phyloP scores from a whole-genome alignment of 1,140 invertebrate genomes.

The Psilanteris sp. region DNA sequence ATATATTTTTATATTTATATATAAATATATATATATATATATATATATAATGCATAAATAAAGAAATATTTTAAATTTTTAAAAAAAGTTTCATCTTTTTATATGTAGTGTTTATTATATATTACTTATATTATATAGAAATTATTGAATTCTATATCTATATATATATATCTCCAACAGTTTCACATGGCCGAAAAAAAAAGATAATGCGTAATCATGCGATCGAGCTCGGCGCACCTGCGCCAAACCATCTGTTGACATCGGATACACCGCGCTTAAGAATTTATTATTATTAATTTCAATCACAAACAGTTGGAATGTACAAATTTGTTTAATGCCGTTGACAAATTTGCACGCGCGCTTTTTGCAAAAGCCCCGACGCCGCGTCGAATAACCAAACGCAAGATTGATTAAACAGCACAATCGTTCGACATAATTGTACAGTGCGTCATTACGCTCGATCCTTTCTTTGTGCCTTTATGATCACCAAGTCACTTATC shows the following conservation, averaged over 20 bases:
- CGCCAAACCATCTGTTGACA: constrained; percentile 25
- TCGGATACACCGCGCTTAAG: no score
- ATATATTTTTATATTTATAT: no score
- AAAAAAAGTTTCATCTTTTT: no score
- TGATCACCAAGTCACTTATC: constrained; percentile 29
- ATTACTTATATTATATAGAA: no score
- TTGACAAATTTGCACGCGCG: not conserved
- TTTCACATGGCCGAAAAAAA: no score
- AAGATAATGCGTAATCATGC: not conserved
- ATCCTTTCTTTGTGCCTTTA: constrained; percentile 19
- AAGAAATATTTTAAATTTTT: no score
- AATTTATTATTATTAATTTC: constrained; percentile 3
- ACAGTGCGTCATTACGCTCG: constrained; percentile 7
- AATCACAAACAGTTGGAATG: constrained; percentile 5
- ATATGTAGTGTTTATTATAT: no score
- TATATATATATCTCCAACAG: no score
- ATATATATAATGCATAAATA: no score
- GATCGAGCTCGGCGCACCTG: constrained; percentile 18
- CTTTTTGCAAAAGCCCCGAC: not conserved
- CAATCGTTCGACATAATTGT: constrained; percentile 9
- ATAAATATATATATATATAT: no score
- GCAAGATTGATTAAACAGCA: not conserved
- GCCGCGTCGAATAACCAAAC: not conserved
- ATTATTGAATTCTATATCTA: no score
- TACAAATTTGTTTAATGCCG: not conserved